Base-by-base conservation (phyloP, 2,888 invertebrate genomes). In the Torymus aiolomorphi region DNA sequence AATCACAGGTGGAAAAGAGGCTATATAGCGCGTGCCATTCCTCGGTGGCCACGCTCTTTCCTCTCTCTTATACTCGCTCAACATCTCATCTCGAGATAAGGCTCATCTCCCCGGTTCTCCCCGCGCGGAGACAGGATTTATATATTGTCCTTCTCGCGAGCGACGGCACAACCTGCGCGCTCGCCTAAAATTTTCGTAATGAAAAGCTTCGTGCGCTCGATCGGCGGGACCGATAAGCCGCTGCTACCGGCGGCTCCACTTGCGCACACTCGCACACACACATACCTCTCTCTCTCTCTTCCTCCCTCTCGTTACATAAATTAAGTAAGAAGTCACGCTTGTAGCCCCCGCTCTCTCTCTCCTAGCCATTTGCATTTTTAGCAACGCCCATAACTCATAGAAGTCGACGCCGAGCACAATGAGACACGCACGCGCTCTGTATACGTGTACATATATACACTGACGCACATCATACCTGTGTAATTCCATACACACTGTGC, bases 311-410 rank as follows among this genome's bases (percentile, higher is more conserved):
- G 81, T 81, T 80, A 77, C 81, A 80, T 82, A 82, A 82, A 80
- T 82, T 79, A 79, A 77, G 79, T 74, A 77, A 76, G 73, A 76
- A 78, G 81, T 72, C 75, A 76, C 65, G 77, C 69, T 73, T 51
- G 75, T 75, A 66, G 11, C 42, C 12, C 57, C n/a, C n/a, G 42
- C 59, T 14, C 59, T 14, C 59, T 42, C n/a, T n/a, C n/a, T n/a
- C 71, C 61, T 24, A 70, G 61, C 49, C 31, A 77, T 81, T 75
- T 75, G 77, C 77, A 80, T 82, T 82, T 82, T 82, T 80, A 80
- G 77, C 76, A 71, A 71, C 59, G 73, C 67, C 77, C 80, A 66
- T 82, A 82, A 82, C 79, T 82, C 81, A 79, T 81, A 77, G 79
- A 56, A 72, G 62, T 62, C 73, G 73, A 24, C 71, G 75, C 49